These are phyloP conservation scores for Mesochorus sp. DNA, from an alignment of 2,888 invertebrate species.

Conservation along the genomic window DNA sequence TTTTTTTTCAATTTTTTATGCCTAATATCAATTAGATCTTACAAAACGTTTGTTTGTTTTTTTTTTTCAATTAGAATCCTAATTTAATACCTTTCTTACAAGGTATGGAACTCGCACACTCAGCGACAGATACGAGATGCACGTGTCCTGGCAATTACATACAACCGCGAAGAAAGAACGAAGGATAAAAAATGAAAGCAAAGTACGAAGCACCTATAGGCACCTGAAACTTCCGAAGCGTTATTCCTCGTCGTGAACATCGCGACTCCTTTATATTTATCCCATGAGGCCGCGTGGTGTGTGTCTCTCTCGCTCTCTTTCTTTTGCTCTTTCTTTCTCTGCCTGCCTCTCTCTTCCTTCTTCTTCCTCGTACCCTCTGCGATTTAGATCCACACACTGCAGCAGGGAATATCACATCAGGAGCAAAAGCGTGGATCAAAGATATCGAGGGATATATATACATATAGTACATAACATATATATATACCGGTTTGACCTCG, in stretches of 20 bases:
- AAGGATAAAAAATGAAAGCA: slow-evolving; percentile 8
- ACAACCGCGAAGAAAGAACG: slow-evolving; percentile 13
- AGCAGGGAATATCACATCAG: slow-evolving; percentile 26
- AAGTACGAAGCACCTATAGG: slow-evolving; percentile 14
- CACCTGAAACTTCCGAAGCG: slow-evolving; percentile 45
- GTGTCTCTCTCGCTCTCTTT: slow-evolving; percentile 9
- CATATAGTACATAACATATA: too few relatives aligned
- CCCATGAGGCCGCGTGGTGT: slow-evolving; percentile 44
- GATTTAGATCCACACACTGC: slow-evolving; percentile 35
- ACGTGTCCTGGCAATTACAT: slow-evolving; percentile 52
- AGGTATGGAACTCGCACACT: not conserved
- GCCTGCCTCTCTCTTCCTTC: too few relatives aligned
- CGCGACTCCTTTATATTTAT: slow-evolving; percentile 54
- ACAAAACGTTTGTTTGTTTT: not conserved
- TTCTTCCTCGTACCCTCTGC: slow-evolving; percentile 23
- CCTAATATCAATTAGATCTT: not conserved
- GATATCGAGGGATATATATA: slow-evolving; percentile 49
- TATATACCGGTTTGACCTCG: slow-evolving; percentile 66
- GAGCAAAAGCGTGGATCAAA: slow-evolving; percentile 41
- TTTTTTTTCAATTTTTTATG: not conserved
- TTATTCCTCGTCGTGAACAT: slow-evolving; percentile 51
- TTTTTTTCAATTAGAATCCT: not conserved
- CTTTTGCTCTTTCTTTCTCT: too few relatives aligned
- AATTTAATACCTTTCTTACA: not conserved
- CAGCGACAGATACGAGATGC: slow-evolving; percentile 3